Conservation (phyloP, 1,140 invertebrate species). For the Cheumatopsyche charites region DNA sequence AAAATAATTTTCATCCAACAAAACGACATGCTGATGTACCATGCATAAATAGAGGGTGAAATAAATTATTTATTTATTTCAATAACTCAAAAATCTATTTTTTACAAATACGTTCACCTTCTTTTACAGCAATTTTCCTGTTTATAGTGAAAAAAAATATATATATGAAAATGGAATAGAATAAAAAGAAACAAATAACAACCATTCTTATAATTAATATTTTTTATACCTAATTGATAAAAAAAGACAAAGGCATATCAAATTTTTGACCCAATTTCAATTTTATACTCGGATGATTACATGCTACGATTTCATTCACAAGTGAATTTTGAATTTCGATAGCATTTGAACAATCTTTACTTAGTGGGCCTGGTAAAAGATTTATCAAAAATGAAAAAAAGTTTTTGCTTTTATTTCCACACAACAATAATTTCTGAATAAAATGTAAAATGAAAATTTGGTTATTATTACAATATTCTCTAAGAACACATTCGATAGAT, state of each 20-base stretch:
- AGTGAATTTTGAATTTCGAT: background rate
- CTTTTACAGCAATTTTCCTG: too few species aligned
- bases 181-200: too few species aligned
- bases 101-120: too few species aligned
- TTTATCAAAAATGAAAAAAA: background rate
- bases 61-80: too few species aligned
- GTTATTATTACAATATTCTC: background rate
- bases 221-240: too few species aligned
- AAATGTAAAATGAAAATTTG: background rate
- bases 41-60: too few species aligned
- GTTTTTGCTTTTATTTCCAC: background rate
- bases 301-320: background rate
- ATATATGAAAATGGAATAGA: too few species aligned
- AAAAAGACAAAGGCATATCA: background rate
- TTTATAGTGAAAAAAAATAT: too few species aligned
- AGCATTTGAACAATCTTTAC: background rate
- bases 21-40: too few species aligned
- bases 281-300: background rate
- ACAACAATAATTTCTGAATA: background rate
- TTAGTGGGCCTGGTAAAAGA: background rate
- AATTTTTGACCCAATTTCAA: background rate
- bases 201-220: too few species aligned
- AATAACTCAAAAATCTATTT: too few species aligned
- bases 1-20: too few species aligned
- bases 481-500: background rate